Evolutionary conservation across 2,113 vertebrate genomes (phyloP).

Genomic region (Hyperoodon ampullatus): DNA sequence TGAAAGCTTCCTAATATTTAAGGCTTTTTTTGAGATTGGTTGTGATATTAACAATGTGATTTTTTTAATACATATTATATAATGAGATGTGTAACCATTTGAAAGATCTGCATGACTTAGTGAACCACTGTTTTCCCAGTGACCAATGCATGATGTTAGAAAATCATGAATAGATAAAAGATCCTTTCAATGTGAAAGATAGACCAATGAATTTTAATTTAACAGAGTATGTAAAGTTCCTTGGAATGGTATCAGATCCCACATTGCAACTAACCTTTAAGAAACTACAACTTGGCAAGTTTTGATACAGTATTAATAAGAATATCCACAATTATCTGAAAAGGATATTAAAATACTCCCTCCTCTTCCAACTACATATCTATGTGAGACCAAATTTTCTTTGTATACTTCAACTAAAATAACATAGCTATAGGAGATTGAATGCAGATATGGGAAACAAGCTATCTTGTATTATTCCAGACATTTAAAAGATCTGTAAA

Average conservation of each 20-base stretch:
- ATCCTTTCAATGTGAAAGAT: slow-evolving; percentile 23
- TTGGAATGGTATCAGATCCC: slow-evolving; percentile 11
- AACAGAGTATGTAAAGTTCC: slow-evolving; percentile 27
- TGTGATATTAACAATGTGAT: background rate
- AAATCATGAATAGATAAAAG: background rate
- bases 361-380: slow-evolving; percentile 22
- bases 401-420: slow-evolving; percentile 38
- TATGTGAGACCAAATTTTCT: slow-evolving; percentile 61
- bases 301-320: slow-evolving; percentile 42
- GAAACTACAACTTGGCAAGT: slow-evolving; percentile 48
- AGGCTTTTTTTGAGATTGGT: background rate
- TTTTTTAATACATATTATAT: background rate
- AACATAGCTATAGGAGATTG: slow-evolving; percentile 26
- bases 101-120: background rate
- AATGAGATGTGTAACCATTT: background rate
- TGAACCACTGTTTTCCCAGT: background rate
- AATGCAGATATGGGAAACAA: slow-evolving; percentile 24
- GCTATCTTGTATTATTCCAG: slow-evolving; percentile 47
- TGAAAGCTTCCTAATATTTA: slow-evolving; percentile 15
- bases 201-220: slow-evolving; percentile 9
- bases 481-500: slow-evolving; percentile 52
- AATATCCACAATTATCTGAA: slow-evolving; percentile 46
- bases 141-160: background rate
- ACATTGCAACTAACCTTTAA: slow-evolving; percentile 52
- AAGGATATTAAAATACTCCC: slow-evolving; percentile 48